Evolutionary conservation across 2,888 invertebrate genomes (phyloP).

Genomic region (Caradrina clavipalpis): DNA sequence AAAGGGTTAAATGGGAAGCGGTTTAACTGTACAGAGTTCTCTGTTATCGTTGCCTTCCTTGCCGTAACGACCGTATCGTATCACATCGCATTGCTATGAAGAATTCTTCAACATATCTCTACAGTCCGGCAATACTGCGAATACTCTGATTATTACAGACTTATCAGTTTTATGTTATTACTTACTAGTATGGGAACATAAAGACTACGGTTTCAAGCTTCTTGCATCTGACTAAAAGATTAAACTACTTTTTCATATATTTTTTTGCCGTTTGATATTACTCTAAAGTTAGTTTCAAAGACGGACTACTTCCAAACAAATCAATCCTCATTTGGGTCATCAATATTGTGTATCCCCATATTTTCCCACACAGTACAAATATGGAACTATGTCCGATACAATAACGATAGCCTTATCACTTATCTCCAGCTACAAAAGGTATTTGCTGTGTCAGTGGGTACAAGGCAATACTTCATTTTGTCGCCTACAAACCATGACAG

Average conservation of each 20-base stretch:
- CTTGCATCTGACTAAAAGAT: conserved; percentile 18
- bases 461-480: conserved; percentile 7
- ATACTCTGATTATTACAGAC: conserved; percentile 38
- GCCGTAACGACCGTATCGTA: conserved; percentile 53
- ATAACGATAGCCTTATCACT: neutral
- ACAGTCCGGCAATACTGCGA: conserved; percentile 33
- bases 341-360: neutral
- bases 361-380: conserved; percentile 3
- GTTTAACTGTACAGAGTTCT: conserved; percentile 50
- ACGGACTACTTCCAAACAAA: conserved; percentile 10
- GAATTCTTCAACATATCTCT: conserved; percentile 51
- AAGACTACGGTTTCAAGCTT: conserved; percentile 7
- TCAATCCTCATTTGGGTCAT: neutral
- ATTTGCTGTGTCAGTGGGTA: neutral
- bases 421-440: conserved; percentile 9
- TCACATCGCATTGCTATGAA: conserved; percentile 52
- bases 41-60: conserved; percentile 60
- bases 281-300: neutral
- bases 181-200: conserved; percentile 31
- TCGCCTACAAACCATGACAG: conserved; percentile 4
- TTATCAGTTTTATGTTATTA: conserved; percentile 45
- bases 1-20: conserved; percentile 69
- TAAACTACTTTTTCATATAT: neutral
- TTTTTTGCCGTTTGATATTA: conserved; percentile 15
- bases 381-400: conserved; percentile 47